phyloP scores from a whole-genome alignment of 2,888 invertebrate species.

The Rhagonycha lutea region DNA sequence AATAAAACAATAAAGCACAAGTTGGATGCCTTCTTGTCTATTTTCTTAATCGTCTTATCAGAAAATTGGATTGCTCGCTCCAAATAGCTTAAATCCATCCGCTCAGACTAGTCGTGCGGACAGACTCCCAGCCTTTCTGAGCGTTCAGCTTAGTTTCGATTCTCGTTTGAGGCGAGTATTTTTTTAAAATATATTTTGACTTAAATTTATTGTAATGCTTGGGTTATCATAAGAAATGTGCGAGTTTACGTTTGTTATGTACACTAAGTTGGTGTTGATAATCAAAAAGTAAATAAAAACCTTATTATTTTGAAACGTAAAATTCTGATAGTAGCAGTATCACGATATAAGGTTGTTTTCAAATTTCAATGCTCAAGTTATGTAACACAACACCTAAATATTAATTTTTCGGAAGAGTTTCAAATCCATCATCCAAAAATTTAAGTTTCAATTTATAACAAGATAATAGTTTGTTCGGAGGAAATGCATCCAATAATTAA shows the following conservation, averaged over 20 bases:
- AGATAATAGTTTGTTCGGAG: no score
- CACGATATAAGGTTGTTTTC: neutral
- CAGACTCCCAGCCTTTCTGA: neutral
- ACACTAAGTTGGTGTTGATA: neutral
- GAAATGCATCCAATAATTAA: neutral
- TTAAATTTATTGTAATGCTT: no score
- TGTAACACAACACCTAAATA: neutral
- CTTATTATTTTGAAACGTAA: neutral
- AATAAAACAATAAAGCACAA: neutral
- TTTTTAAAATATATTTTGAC: no score
- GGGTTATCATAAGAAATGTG: neutral
- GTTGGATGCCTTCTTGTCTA: neutral
- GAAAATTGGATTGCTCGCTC: neutral
- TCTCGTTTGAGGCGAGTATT: neutral
- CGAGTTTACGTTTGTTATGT: neutral
- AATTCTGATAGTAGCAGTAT: neutral
- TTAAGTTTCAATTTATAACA: neutral
- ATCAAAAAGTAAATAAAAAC: neutral
- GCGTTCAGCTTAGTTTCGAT: neutral
- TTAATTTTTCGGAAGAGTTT: neutral
- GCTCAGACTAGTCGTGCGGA: neutral
- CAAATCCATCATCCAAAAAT: neutral
- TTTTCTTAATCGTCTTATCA: neutral
- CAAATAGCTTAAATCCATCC: neutral
- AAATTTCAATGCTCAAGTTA: neutral